phyloP scores from a whole-genome alignment of 2,797 vertebrate genomes.

The Scolopax rusticola region DNA sequence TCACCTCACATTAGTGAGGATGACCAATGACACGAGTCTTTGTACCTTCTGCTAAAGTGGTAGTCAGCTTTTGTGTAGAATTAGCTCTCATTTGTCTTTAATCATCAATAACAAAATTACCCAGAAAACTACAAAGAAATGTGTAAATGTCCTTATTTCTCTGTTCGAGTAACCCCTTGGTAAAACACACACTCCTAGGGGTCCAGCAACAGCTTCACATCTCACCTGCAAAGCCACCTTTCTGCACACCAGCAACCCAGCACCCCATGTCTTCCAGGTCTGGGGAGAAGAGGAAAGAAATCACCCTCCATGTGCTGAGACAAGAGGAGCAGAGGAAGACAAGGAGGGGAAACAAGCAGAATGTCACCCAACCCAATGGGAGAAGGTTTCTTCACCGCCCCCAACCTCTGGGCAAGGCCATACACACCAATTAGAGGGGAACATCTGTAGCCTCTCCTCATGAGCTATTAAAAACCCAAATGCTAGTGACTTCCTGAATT shows the following conservation, averaged over 20 bases:
- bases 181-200: not conserved
- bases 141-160: not conserved
- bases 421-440: not conserved
- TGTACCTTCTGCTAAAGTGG: not conserved
- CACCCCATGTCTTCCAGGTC: fast-evolving
- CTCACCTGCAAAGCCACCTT: not conserved
- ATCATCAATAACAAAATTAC: not conserved
- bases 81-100: not conserved
- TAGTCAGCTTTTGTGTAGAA: not conserved
- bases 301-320: not conserved
- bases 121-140: not conserved
- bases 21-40: not conserved
- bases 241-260: not conserved
- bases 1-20: not conserved
- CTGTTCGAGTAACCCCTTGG: not conserved
- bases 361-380: not conserved
- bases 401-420: not conserved
- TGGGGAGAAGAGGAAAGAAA: not conserved
- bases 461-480: not conserved
- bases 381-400: not conserved
- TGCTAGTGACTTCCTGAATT: not conserved
- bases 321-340: not conserved
- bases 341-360: not conserved
- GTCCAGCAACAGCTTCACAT: not conserved
- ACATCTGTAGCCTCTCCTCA: not conserved